Conservation (phyloP, 37 sponge, comb jelly and placozoan species). For the Crambe crambe region DNA sequence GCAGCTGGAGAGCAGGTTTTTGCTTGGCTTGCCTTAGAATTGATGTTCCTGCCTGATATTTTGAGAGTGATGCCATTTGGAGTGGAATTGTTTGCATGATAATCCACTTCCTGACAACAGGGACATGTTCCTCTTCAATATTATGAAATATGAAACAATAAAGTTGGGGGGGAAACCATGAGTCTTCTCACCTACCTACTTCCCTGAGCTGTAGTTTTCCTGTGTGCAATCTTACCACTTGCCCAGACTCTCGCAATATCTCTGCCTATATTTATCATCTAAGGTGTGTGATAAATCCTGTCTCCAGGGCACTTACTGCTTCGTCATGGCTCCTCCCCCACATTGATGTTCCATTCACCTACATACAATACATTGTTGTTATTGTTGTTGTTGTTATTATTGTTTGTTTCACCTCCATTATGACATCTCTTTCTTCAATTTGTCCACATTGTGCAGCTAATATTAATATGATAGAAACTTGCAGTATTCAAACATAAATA, state of each 20-base stretch:
- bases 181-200: not conserved
- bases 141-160: not conserved
- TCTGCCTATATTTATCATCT: not conserved
- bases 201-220: constrained; percentile 8
- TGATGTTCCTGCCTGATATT: constrained; percentile 17
- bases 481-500: not conserved
- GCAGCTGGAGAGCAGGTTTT: not conserved
- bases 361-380: not conserved
- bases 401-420: constrained; percentile 16
- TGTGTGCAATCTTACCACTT: constrained; percentile 5
- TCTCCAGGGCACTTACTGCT: constrained; percentile 31
- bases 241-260: constrained; percentile 9
- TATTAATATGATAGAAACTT: too few species aligned
- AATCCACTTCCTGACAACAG: constrained; percentile 1
- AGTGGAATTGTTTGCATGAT: not conserved
- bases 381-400: not conserved
- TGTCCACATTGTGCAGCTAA: constrained; percentile 7
- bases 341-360: constrained; percentile 38
- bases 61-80: constrained; percentile 30
- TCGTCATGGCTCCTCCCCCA: constrained; percentile 48
- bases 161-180: too few species aligned
- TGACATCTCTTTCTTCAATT: constrained; percentile 12
- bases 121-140: not conserved
- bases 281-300: not conserved
- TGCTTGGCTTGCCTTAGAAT: constrained; percentile 8